Evolutionary conservation across 2,797 vertebrate species (phyloP).

Genomic region (Acanthiza pusilla): DNA sequence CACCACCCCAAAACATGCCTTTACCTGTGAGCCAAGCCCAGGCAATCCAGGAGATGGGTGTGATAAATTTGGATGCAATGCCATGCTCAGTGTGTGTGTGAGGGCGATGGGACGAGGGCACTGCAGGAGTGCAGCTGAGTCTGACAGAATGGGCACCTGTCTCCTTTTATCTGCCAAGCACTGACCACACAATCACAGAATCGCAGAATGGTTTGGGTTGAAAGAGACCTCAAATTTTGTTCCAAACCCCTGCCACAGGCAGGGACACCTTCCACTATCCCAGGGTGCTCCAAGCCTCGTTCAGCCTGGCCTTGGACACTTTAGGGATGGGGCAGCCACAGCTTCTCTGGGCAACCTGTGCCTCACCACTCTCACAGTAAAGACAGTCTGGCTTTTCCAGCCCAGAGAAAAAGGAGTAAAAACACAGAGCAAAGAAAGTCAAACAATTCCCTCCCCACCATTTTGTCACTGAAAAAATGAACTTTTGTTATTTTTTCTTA

Average conservation of each 20-base stretch:
- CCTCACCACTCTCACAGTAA: background rate
- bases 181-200: background rate
- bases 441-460: background rate
- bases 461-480: background rate
- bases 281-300: accelerated
- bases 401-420: background rate
- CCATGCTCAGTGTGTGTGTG: background rate
- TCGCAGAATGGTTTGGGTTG: background rate
- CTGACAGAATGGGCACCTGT: background rate
- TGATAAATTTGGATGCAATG: background rate
- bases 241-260: background rate
- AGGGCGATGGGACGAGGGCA: accelerated
- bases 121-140: background rate
- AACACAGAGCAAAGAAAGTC: background rate
- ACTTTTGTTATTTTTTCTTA: background rate
- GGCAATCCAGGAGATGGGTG: background rate
- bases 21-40: background rate
- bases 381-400: background rate
- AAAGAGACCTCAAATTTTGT: background rate
- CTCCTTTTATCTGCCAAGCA: background rate
- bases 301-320: background rate
- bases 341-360: background rate
- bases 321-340: background rate
- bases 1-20: background rate
- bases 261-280: background rate